Evolutionary conservation across 2,113 vertebrate genomes (phyloP), one percentile per base, ranked within the genome.

Genomic region (Motacilla alba): DNA sequence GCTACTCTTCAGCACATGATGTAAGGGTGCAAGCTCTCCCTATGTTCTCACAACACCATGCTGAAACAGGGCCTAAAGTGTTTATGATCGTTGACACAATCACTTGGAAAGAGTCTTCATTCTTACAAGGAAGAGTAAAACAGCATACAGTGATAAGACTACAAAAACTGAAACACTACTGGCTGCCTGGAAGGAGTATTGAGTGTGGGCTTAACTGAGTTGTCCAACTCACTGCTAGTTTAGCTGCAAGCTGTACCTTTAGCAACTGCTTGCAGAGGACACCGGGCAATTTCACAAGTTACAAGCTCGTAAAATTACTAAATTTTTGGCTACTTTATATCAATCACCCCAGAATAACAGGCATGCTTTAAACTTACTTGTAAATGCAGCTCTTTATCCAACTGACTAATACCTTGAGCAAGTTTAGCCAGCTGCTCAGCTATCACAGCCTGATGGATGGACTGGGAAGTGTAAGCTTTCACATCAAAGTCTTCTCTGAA

Each of bases 351-450:
- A 41, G 33, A 83, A 26, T 10, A 96, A 70, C 21, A 52, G 35
- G 15, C 47, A 76, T 24, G 23, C 20, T 77, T 76, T 58, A 92
- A 59, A 95, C 96, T 97, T 98, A 99, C 99, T 98, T 99, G 99
- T 87, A 98, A 96, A 90, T 99, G 99, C 55, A 99, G 98, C 81
- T 99, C 99, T 97, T 99, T 99, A 98, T 99, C 99, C 96, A 99
- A 93, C 93, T 99, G 99, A 97, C 99, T 99, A 97, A 99, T 99
- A 80, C 99, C 99, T 97, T 99, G 99, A 9, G 99, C 99, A 84
- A 99, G 98, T 94, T 98, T 98, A 87, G 99, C 99, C 87, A 99
- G 98, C 31, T 99, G 99, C 94, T 99, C 99, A 33, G 99, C 98
- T 80, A 99, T 99, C 82, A 99, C 97, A 85, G 99, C 99, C 97